Evolutionary conservation across 2,888 invertebrate species (phyloP), one percentile per base, ranked within the genome.

Genomic region (Acleris emargana): DNA sequence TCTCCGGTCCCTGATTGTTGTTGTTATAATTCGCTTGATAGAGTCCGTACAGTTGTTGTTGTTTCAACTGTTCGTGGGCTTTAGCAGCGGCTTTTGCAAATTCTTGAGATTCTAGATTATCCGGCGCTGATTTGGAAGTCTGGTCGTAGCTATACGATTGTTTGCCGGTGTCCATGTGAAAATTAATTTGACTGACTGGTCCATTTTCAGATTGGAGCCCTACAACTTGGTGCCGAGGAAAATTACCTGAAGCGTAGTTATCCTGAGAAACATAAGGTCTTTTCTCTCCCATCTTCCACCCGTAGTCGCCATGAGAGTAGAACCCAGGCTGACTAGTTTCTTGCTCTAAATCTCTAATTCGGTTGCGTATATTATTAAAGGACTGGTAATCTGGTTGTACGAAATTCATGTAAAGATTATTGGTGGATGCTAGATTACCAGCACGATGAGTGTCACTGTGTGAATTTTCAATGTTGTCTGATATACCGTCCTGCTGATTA

Each of bases 291-390:
- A 93, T 64, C 75, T 90, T 92, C 93, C 93, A 93, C 1, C 93
- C 93, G 71, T 87, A 93, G 71, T 93, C 92, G 13, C 92, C 92
- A 61, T 89, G 87, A 0, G 93, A 89, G 69, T 92, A 93, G 42
- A 77, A 71, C 16, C 83, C 83, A 60, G 81, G 72, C 66, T 87
- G 88, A 43, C 77, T 78, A 6, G 77, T 79, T 70, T 88, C 87
- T 58, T 83, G 84, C 51, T 91, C 89, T 11, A 80, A 66, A 64
- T 89, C 88, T 73, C 83, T 84, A 1, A 79, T 74, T 22, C 81
- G 79, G 64, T 74, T 71, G 76, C 82, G 89, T 13, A 80, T 67
- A 58, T 80, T 86, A 68, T 76, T 86, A 43, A 80, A 72, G 17
- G 72, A 60, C 70, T 85, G 84, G 68, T 83, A 86, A 68, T 91